Base-by-base conservation (phyloP, 2,797 vertebrate species). In the Ctenopoma multispine region DNA sequence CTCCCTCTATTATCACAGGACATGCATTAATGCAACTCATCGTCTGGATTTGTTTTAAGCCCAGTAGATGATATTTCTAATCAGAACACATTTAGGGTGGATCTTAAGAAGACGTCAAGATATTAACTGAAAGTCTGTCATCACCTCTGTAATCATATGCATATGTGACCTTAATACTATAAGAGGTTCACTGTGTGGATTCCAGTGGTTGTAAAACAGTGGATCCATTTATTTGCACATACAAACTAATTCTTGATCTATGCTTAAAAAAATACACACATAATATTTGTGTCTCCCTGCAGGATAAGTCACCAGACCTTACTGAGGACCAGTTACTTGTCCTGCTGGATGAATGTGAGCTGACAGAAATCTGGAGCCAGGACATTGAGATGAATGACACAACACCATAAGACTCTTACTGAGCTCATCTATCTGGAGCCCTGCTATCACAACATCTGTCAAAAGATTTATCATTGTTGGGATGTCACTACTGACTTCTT, bases 311-410 rank as follows among this genome's bases (percentile, higher is more conserved):
- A 67, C 72, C 87, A 63, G 78, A 1, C 5, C 83, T 96, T 27
- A 92, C 92, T 49, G 93, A 96, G 83, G 92, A 95, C 76, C 94
- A 95, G 87, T 82, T 97, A 66, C 94, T 89, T 54, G 78, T 65
- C 83, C 95, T 97, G 88, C 89, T 99, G 93, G 90, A 94, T 76
- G 93, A 95, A 82, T 96, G 94, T 81, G 87, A 93, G 75, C 85
- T 90, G 80, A 75, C 81, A 58, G 82, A 89, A 84, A 92, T 86
- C 75, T 86, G 90, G 87, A 79, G 63, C 69, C 76, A 77, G 23
- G 80, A 81, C 36, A 60, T 70, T 1, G 31, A 82, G 56, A 74
- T 74, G 65, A 79, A 74, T 71, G 84, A 74, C 34, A 53, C 56
- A 4, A 67, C 77, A 12, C 66, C 72, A 53, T 5, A 27, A 70